These are phyloP conservation scores for Trypoxylus dichotomus DNA, from an alignment of 1,140 invertebrate species.

Conservation along the genomic window DNA sequence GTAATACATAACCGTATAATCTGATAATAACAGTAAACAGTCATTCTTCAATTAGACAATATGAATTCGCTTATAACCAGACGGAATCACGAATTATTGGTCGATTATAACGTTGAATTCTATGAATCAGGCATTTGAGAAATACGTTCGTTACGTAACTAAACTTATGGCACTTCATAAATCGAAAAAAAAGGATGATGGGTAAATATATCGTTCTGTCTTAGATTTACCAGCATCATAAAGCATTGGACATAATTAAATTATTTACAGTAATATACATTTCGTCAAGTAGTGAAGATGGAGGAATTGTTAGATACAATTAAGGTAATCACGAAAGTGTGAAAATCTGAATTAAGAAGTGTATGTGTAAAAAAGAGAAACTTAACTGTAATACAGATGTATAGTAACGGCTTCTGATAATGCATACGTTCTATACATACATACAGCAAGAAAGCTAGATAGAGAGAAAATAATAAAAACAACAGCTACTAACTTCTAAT, in stretches of 20 bases:
- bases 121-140: neutral
- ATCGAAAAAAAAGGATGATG: neutral
- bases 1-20: neutral
- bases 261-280: neutral
- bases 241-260: neutral
- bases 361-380: conserved; percentile 15
- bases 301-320: neutral
- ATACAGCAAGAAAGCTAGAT: neutral
- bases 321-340: conserved; percentile 6
- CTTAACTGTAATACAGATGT: neutral
- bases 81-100: neutral
- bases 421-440: too few relatives aligned
- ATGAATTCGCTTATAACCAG: neutral
- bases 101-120: neutral
- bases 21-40: neutral
- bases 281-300: neutral
- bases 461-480: neutral
- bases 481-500: neutral
- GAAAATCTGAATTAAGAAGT: neutral
- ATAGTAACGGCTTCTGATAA: neutral
- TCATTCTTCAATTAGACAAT: neutral
- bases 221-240: neutral
- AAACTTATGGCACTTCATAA: neutral
- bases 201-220: neutral
- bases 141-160: neutral